Conservation (phyloP, 2,888 invertebrate species). For the Nemotelus nigrinus region DNA sequence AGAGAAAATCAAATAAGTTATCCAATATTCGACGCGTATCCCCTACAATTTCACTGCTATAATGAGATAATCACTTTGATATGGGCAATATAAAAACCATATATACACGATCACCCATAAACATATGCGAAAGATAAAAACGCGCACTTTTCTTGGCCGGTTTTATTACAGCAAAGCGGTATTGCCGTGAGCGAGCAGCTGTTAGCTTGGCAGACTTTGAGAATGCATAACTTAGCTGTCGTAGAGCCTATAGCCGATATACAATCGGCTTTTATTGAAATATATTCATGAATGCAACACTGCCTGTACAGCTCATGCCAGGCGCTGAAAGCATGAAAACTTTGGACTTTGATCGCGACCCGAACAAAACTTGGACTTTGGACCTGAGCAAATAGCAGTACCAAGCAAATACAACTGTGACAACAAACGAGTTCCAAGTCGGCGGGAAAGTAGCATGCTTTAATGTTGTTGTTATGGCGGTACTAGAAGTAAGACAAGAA, state of each 20-base stretch:
- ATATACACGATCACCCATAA: background rate
- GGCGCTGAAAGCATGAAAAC: slow-evolving; percentile 54
- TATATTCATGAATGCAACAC: background rate
- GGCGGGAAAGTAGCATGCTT: too few species aligned
- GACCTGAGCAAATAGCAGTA: slow-evolving; percentile 48
- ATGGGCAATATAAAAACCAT: slow-evolving; percentile 5
- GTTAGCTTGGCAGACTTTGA: slow-evolving; percentile 5
- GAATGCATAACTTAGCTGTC: too few species aligned
- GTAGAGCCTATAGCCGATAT: too few species aligned
- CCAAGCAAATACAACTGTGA: slow-evolving; percentile 29
- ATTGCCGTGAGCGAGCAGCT: slow-evolving; percentile 21
- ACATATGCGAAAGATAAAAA: too few species aligned
- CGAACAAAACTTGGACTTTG: slow-evolving; percentile 60
- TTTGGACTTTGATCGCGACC: slow-evolving; percentile 63
- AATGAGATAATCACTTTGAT: too few species aligned
- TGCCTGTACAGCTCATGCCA: background rate
- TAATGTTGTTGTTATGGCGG: too few species aligned
- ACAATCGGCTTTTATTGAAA: too few species aligned
- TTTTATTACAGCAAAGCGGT: background rate
- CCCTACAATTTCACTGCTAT: background rate
- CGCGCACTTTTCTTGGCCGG: too few species aligned
- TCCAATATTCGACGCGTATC: slow-evolving; percentile 5
- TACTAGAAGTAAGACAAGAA: too few species aligned
- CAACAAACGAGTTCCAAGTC: background rate
- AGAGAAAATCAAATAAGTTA: background rate